Conservation (phyloP, 92 coral and sea anemone species). For the Phymanthus crucifer region DNA sequence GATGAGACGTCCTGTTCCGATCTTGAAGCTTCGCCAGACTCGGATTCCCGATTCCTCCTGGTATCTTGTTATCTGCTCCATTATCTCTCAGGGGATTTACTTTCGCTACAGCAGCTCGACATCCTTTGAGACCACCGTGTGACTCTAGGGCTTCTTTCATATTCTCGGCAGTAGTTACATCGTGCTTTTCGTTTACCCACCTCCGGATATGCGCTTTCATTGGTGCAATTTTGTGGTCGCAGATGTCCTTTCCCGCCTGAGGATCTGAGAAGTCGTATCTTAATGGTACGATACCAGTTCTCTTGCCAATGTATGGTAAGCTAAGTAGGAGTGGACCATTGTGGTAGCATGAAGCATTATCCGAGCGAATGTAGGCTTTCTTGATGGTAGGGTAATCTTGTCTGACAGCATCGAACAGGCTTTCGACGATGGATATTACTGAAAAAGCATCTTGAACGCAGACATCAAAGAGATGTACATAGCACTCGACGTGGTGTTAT, state of each 20-base stretch:
- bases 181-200: constrained; percentile 44
- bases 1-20: constrained; percentile 39
- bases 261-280: too few species aligned
- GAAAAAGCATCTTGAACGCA: constrained; percentile 10
- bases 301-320: constrained; percentile 29
- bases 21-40: constrained; percentile 38
- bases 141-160: constrained; percentile 54
- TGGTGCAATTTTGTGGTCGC: constrained; percentile 56
- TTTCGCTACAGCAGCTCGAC: constrained; percentile 33
- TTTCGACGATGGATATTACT: constrained; percentile 39
- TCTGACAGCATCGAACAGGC: constrained; percentile 39
- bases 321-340: constrained; percentile 34
- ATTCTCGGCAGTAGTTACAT: constrained; percentile 50
- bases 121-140: constrained; percentile 48
- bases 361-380: constrained; percentile 39
- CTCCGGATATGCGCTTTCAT: constrained; percentile 55
- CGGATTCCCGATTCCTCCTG: constrained; percentile 18
- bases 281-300: constrained; percentile 35
- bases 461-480: constrained; percentile 45
- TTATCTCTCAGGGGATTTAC: neutral
- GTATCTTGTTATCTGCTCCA: constrained; percentile 23
- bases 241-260: too few species aligned
- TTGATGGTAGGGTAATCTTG: constrained; percentile 39
- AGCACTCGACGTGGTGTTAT: constrained; percentile 36
- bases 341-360: constrained; percentile 56